phyloP scores from a whole-genome alignment of 2,888 invertebrate genomes.

The Catonia carolina region DNA sequence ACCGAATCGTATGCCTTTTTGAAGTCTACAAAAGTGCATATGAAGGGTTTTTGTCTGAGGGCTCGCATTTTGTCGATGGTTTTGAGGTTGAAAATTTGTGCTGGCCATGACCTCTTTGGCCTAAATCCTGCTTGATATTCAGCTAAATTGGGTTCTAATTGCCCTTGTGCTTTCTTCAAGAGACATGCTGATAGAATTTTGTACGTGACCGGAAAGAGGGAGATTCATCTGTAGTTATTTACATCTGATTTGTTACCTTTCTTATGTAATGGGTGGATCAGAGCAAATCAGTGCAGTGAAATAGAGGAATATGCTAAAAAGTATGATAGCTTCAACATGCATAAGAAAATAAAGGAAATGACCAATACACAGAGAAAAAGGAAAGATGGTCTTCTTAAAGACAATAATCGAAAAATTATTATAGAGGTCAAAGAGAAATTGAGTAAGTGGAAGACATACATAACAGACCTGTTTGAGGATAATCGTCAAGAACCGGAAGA shows the following conservation, averaged over 20 bases:
- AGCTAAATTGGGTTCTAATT: conserved; percentile 23
- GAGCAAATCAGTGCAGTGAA: no score
- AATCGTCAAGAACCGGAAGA: no score
- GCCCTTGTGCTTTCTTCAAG: conserved; percentile 4
- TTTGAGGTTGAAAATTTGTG: conserved; percentile 23
- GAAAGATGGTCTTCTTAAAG: no score
- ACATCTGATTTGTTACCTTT: conserved; percentile 2
- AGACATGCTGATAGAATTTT: conserved; percentile 17
- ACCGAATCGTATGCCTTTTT: conserved; percentile 22
- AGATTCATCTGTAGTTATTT: not conserved
- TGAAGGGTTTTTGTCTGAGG: conserved; percentile 6
- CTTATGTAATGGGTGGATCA: conserved; percentile 16
- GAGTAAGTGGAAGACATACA: no score
- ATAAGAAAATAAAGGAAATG: no score
- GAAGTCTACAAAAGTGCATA: conserved; percentile 25
- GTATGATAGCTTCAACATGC: no score
- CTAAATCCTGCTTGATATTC: conserved; percentile 20
- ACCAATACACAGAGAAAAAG: no score
- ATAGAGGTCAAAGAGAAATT: no score
- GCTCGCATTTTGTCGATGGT: conserved; percentile 13
- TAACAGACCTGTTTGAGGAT: no score
- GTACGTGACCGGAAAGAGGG: conserved; percentile 11
- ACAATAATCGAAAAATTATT: no score
- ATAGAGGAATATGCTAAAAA: no score
- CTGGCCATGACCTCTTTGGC: conserved; percentile 9